Base-by-base conservation (phyloP, 2,113 vertebrate genomes). In the Cyprinodon tularosa region DNA sequence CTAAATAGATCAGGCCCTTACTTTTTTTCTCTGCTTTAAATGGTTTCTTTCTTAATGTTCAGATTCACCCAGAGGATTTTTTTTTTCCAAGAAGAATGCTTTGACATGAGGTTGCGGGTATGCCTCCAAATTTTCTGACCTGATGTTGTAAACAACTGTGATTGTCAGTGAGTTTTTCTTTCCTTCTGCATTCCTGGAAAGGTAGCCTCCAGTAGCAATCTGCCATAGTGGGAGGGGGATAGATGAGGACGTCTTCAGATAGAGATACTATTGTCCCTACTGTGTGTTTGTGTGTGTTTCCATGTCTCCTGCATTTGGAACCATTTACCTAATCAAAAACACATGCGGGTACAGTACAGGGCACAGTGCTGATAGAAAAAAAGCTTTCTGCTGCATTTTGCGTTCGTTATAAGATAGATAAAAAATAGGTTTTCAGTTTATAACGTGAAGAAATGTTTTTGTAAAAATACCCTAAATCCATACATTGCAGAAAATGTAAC, bases 161-260 rank as follows among this genome's bases (percentile, higher is more conserved):
- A 67, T 68, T 76, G 66, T 80, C 37, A 68, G 71, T 68, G 61
- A 80, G 38, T 66, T 66, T 68, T 39, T 5, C 57, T 65, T 72
- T 39, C 9, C 61, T 53, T 62, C 72, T 78, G n/a, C 73, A 87
- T 90, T 92, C 89, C 87, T 64, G 71, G 75, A 82, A 86, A 90
- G 83, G 91, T 90, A 92, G 88, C 84, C 88, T 80, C 82, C 89
- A 85, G 88, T 86, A 86, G 85, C 89, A 81, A 36, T 86, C 73
- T 79, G 62, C 89, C 76, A 29, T 78, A 36, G 82, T 74, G 13
- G 88, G 91, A 82, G 29, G 29, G 29, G 15, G 91, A 80, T 87
- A 70, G 82, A 89, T 86, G 85, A 86, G 77, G 72, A 86, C 80
- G 72, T 82, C 85, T 88, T 89, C 84, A 88, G 90, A 92, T 88